Percentiles rank a stretch among this genome's conserved stretches.
Evolutionary conservation across 2,888 invertebrate genomes (phyloP).

Genomic region (Tanytarsus gracilentus): DNA sequence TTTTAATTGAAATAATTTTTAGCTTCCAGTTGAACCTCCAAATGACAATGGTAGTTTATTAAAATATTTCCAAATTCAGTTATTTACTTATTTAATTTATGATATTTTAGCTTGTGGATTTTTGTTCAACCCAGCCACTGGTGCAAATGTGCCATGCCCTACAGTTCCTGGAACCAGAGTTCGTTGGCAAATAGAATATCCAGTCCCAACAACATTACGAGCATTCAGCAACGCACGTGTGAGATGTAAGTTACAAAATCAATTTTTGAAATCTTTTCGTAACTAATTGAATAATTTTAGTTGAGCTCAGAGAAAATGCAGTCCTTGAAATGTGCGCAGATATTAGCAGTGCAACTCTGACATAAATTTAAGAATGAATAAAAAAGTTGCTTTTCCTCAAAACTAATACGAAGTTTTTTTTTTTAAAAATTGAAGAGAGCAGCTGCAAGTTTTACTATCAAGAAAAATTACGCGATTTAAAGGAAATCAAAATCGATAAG

Average conservation of each 20-base stretch:
- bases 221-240: background rate
- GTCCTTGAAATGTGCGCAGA: background rate
- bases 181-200: background rate
- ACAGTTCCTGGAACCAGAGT: background rate
- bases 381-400: too few species aligned
- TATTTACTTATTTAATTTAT: too few species aligned
- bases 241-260: background rate
- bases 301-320: background rate
- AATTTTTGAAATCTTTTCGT: background rate
- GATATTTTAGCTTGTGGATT: too few species aligned
- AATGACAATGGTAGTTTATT: background rate
- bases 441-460: too few species aligned
- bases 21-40: background rate
- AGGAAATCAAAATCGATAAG: too few species aligned
- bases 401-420: too few species aligned
- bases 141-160: background rate
- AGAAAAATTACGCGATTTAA: too few species aligned
- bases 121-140: too few species aligned
- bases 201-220: background rate
- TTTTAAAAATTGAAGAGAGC: too few species aligned
- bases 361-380: too few species aligned
- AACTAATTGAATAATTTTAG: background rate
- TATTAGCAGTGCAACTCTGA: too few species aligned
- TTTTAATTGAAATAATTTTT: too few species aligned
- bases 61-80: background rate